Evolutionary conservation across 2,113 vertebrate species (phyloP), one percentile per base, ranked within the genome.

Genomic region (Oreotrochilus melanogaster): DNA sequence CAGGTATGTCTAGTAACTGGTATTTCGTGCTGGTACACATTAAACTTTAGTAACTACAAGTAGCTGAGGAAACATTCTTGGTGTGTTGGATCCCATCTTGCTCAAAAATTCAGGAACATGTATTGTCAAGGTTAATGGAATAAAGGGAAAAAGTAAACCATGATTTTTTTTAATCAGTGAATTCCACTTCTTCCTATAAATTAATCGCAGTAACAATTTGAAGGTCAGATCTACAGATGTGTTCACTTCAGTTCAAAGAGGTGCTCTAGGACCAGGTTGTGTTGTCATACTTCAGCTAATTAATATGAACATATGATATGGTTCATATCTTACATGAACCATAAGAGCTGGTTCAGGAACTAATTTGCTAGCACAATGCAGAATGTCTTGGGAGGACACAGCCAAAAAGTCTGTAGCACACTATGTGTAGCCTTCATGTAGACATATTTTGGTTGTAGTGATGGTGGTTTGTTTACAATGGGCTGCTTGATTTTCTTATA

Each of bases 1-100:
- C 97, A 97, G 97, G 98, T 98, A 97, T 37, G 78, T 93, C 22
- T 27, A 14, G 18, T 48, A 47, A 35, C 14, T 57, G 14, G 2
- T 47, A 56, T 43, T 84, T 89, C 91, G 17, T 91, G 54, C 58
- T 82, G 50, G 11, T 60, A 61, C 16, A 45, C 31, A 33, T 73
- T 50, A 60, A 78, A 69, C 25, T 76, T 72, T 8, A n/a, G 23
- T 71, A 75, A 69, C 50, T 60, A 11, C 35, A 56, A 35, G 33
- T 47, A 81, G 48, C 19, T 18, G 30, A 89, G 54, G 87, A 51
- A 31, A 84, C 2, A 1, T 42, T 61, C 70, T 76, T 80, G 50
- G 45, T 43, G 35, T 30, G 12, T 79, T 72, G 60, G 25, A 8
- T 76, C 28, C 13, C 4, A 1, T 61, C 35, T 84, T 80, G 42